phyloP scores from a whole-genome alignment of 2,113 vertebrate genomes.

The Oreamnos americanus region DNA sequence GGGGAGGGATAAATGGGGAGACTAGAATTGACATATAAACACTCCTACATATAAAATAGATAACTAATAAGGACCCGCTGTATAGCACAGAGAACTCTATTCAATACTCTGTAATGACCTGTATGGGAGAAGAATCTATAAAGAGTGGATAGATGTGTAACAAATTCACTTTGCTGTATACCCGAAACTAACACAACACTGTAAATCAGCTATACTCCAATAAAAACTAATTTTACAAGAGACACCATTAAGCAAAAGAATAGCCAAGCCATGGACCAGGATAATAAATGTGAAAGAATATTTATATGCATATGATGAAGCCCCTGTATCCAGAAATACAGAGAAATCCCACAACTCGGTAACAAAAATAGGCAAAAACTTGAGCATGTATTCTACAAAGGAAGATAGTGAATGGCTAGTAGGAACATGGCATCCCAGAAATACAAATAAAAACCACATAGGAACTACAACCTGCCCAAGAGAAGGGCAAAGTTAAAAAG shows the following conservation, averaged over 20 bases:
- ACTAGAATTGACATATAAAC: not conserved
- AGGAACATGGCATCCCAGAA: not conserved
- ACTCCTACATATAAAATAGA: not conserved
- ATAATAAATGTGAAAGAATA: no score
- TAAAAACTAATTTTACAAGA: not conserved
- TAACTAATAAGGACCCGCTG: not conserved
- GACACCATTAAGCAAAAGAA: not conserved
- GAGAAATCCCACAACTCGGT: not conserved
- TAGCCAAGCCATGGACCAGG: not conserved
- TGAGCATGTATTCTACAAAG: not conserved
- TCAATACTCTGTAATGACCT: not conserved
- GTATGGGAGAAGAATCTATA: not conserved
- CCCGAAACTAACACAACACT: not conserved
- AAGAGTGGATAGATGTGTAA: not conserved
- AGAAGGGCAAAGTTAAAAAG: not conserved
- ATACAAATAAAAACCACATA: not conserved
- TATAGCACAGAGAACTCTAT: not conserved
- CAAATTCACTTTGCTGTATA: not conserved
- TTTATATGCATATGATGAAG: not conserved
- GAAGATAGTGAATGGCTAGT: not conserved
- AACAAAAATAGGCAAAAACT: not conserved
- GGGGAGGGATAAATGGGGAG: not conserved
- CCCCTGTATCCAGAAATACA: not conserved
- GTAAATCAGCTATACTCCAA: not conserved
- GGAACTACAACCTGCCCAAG: rapidly evolving